Conservation (phyloP, 2,888 invertebrate species). For the Epinotia ramella region DNA sequence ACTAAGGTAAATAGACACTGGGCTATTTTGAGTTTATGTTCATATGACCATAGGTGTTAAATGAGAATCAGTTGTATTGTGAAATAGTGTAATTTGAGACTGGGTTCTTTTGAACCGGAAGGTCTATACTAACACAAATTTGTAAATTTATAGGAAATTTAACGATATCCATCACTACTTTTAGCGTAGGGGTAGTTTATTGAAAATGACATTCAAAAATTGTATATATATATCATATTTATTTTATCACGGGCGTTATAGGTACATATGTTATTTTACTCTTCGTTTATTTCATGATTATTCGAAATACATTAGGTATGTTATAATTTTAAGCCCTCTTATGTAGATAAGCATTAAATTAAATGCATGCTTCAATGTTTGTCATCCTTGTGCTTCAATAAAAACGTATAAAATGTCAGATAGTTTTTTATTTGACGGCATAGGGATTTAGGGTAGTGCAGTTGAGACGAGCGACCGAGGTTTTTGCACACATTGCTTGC, state of each 20-base stretch:
- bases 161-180: constrained; percentile 38
- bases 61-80: no score
- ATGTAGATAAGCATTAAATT: constrained; percentile 70
- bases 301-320: constrained; percentile 54
- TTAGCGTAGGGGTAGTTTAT: constrained; percentile 21
- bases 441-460: constrained; percentile 44
- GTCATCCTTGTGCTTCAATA: constrained; percentile 82
- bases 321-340: constrained; percentile 51
- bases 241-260: constrained; percentile 35
- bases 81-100: no score
- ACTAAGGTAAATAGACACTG: no score
- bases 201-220: constrained; percentile 38
- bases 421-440: constrained; percentile 56
- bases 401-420: constrained; percentile 63
- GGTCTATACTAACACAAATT: constrained; percentile 36
- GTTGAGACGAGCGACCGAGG: constrained; percentile 54
- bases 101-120: no score
- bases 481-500: constrained; percentile 81
- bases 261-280: constrained; percentile 34
- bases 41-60: no score
- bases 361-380: constrained; percentile 77
- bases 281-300: constrained; percentile 34
- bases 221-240: constrained; percentile 47
- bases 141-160: constrained; percentile 40
- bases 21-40: no score